Evolutionary conservation across 2,797 vertebrate genomes (phyloP), one percentile per base, ranked within the genome.

Genomic region (Linurgus olivaceus): DNA sequence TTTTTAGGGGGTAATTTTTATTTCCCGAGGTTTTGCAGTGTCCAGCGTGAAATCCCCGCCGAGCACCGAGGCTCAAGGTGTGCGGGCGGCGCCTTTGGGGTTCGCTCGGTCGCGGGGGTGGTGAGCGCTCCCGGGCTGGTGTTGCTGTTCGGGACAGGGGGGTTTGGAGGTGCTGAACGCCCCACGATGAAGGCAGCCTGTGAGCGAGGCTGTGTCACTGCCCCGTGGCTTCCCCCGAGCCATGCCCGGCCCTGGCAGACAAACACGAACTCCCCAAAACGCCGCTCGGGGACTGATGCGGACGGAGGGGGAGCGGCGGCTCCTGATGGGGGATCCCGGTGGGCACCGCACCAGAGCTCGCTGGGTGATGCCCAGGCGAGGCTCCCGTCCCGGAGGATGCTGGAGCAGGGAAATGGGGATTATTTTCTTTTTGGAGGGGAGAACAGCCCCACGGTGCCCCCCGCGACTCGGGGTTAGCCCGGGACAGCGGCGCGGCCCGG

Each of bases 221-320:
- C 47, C 68, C 33, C 2, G 4, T 2, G 12, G 17, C 6, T 8
- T 1, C 40, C 14, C 29, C 18, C 20, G 16, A 14, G 63, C 8
- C 0, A 5, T 29, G 57, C 4, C n/a, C 38, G 28, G 40, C 42
- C 70, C 61, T 5, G 61, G 37, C 28, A 4, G 2, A 9, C n/a
- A 1, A 24, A 19, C 54, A n/a, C 45, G 1, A 8, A 0, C 16
- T 1, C 7, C 54, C 42, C 55, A 13, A 26, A 26, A 59, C 0
- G 31, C 26, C 25, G 29, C 25, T n/a, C 6, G 24, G 20, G 25
- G 6, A 2, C 19, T 2, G 48, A 2, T 24, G 55, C 1, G 5
- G 25, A 1, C 2, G 13, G 35, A 20, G 15, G 2, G 1, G 35
- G 9, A 29, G 40, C 18, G 28, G 3, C 15, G 11, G 23, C 11